These are phyloP conservation scores for Crocodylus rhombifer DNA, from an alignment of 2,797 vertebrate species.

Conservation along the genomic window DNA sequence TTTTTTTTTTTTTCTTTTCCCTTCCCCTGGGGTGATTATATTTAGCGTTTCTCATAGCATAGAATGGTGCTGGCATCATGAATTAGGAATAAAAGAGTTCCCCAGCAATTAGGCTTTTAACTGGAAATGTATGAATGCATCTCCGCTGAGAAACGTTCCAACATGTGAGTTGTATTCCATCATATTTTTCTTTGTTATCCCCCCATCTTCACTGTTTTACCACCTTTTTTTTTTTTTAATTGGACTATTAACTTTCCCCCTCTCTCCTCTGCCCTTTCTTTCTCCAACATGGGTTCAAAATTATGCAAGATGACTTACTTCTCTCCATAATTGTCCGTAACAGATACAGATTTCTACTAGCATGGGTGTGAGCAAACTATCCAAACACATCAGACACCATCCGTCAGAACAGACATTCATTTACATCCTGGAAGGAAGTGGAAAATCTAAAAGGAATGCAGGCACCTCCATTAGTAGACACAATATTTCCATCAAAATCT, in stretches of 20 bases:
- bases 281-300: background rate
- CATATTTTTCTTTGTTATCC: background rate
- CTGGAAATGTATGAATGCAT: background rate
- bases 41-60: background rate
- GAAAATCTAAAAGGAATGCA: background rate
- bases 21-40: background rate
- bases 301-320: background rate
- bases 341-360: background rate
- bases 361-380: accelerated
- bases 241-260: background rate
- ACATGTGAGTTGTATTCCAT: too few relatives aligned
- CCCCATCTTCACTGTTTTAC: background rate
- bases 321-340: background rate
- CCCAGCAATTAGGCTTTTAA: background rate
- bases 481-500: background rate
- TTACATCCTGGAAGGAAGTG: background rate
- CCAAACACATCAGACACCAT: accelerated
- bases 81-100: constrained; percentile 7
- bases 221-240: background rate
- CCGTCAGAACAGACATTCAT: background rate
- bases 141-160: background rate
- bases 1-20: background rate
- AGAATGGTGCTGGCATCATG: background rate
- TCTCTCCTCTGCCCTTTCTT: background rate
- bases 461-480: background rate